Evolutionary conservation across 2,888 invertebrate genomes (phyloP).

Genomic region (Drosophila anomalata): DNA sequence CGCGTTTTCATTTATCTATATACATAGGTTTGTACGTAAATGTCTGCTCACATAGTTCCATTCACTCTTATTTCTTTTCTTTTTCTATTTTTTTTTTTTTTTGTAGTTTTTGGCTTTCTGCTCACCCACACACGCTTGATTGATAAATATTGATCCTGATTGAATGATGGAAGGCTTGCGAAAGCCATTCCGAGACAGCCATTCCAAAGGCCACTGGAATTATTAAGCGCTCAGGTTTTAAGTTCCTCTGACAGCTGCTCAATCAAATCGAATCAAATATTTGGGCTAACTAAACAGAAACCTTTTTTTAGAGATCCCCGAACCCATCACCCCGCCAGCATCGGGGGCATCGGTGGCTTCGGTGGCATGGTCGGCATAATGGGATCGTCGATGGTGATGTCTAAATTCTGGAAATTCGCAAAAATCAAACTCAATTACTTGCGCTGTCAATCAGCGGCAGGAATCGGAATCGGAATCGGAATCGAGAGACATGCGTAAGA

Average conservation of each 20-base stretch:
- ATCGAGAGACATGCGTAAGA: constrained; percentile 73
- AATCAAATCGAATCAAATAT: constrained; percentile 77
- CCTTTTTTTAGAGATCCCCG: constrained; percentile 64
- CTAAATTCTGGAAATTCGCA: constrained; percentile 71
- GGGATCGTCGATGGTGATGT: constrained; percentile 58
- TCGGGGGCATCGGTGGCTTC: background rate
- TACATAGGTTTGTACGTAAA: background rate
- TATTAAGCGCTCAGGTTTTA: constrained; percentile 70
- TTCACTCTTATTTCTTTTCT: constrained; percentile 7
- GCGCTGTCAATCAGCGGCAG: constrained; percentile 73
- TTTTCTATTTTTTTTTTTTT: constrained; percentile 6
- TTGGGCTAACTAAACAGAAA: constrained; percentile 77
- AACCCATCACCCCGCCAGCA: constrained; percentile 1
- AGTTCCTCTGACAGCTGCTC: constrained; percentile 74
- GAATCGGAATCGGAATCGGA: constrained; percentile 52
- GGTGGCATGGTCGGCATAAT: background rate
- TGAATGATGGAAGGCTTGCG: constrained; percentile 79
- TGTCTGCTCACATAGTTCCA: constrained; percentile 16
- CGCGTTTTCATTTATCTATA: constrained; percentile 24
- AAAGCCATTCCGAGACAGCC: constrained; percentile 43
- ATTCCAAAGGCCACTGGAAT: constrained; percentile 49
- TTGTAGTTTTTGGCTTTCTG: constrained; percentile 5
- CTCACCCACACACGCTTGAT: constrained; percentile 59
- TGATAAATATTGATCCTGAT: constrained; percentile 80
- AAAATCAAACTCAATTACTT: constrained; percentile 80